phyloP scores from a whole-genome alignment of 2,888 invertebrate species.

The Melipona beecheii region DNA sequence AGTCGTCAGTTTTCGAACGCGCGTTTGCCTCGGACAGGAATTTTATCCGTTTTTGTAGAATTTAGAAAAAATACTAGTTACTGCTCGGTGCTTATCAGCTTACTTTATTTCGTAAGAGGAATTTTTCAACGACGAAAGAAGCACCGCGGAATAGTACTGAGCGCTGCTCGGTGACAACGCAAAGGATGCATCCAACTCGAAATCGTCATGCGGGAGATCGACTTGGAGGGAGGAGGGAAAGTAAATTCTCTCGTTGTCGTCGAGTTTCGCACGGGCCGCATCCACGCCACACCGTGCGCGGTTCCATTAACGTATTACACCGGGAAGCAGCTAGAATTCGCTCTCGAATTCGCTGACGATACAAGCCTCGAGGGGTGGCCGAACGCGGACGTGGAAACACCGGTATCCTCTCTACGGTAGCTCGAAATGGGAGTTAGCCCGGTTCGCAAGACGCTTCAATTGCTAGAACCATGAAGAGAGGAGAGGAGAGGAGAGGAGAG shows the following conservation, averaged over 20 bases:
- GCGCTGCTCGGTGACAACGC: too few relatives aligned
- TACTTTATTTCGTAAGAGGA: too few relatives aligned
- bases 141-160: too few relatives aligned
- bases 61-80: too few relatives aligned
- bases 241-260: not conserved
- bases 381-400: conserved; percentile 51
- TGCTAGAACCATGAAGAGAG: conserved; percentile 66
- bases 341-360: conserved; percentile 20
- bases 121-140: too few relatives aligned
- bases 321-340: conserved; percentile 3
- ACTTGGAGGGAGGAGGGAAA: not conserved
- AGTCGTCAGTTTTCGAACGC: too few relatives aligned
- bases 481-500: too few relatives aligned
- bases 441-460: conserved; percentile 72
- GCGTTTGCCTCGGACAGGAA: too few relatives aligned
- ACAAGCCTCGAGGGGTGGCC: conserved; percentile 45
- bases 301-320: conserved; percentile 51
- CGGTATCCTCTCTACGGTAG: conserved; percentile 52
- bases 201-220: not conserved
- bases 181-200: not conserved
- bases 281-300: too few relatives aligned
- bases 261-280: not conserved
- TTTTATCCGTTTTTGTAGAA: too few relatives aligned
- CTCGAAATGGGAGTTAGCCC: conserved; percentile 60
- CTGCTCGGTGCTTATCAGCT: too few relatives aligned